These are phyloP conservation scores for Xenopus tropicalis DNA, from an alignment of 2,113 vertebrate species.

Conservation along the genomic window UCB_Xtro_10.0 CM004447.2:17015001-17015500, in stretches of 20 bases:
- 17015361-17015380: background rate
- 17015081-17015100: background rate
- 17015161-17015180: conserved; percentile 15
- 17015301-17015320: conserved; percentile 5
- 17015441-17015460: too few species aligned
- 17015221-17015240: conserved; percentile 17
- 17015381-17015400: background rate
- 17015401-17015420: background rate
- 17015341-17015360: conserved; percentile 6
- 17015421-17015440: background rate
- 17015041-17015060: background rate
- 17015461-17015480: too few species aligned
- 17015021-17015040: background rate
- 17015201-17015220: conserved; percentile 5
- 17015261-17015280: conserved; percentile 4
- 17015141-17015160: background rate
- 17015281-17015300: conserved; percentile 7
- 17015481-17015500: too few species aligned
- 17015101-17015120: background rate
- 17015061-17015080: background rate
- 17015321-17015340: conserved; percentile 22
- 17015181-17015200: background rate
- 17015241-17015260: conserved; percentile 17
- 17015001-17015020: background rate
- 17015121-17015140: background rate